Evolutionary conservation across 1,140 invertebrate genomes (phyloP), one percentile per base, ranked within the genome.

Genomic region (Agrypnia vestita): DNA sequence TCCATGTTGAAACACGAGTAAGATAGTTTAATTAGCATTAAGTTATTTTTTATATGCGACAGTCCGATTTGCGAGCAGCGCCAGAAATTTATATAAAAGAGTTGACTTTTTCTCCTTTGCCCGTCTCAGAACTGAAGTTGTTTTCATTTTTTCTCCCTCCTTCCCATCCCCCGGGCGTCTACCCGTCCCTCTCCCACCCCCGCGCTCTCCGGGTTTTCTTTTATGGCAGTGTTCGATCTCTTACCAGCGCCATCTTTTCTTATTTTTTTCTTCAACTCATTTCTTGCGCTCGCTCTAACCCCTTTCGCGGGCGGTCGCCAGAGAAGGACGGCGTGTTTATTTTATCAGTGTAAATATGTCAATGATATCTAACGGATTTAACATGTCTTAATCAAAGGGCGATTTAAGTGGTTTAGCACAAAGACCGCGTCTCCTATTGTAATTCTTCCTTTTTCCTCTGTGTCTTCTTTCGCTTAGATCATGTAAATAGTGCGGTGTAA

Each of bases 141-240:
- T 82, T 82, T 82, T 82, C 81, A 82, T 82, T 82, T 82, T 82
- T 82, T 76, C 78, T 75, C 69, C 64, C 51, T 71, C 64, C 79
- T 35, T 19, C 53, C 53, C 51, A 7, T 43, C 35, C 35, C 15
- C 76, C 62, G 6, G 61, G 35, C 10, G 21, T 64, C 43, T 21
- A 44, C 11, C 73, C 72, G 19, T 77, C 80, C 46, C 74, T 56
- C 61, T 80, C 79, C 71, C 69, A 64, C 79, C 62, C 53, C 53
- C 19, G 17, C 59, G 25, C 59, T 67, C 73, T 71, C 74, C 43
- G 56, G 51, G 11, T 59, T 55, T 72, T 80, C 81, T 72, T 82
- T 82, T 82, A 82, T 80, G 73, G 77, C 51, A 77, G 77, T 56
- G 81, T 82, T 82, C 81, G 81, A 82, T 82, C 81, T 82, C 81